A percentile compares a stretch with the other conserved stretches of the same genome.
Evolutionary conservation across 2,797 vertebrate genomes (phyloP).

Genomic region (Diplodus puntazzo): DNA sequence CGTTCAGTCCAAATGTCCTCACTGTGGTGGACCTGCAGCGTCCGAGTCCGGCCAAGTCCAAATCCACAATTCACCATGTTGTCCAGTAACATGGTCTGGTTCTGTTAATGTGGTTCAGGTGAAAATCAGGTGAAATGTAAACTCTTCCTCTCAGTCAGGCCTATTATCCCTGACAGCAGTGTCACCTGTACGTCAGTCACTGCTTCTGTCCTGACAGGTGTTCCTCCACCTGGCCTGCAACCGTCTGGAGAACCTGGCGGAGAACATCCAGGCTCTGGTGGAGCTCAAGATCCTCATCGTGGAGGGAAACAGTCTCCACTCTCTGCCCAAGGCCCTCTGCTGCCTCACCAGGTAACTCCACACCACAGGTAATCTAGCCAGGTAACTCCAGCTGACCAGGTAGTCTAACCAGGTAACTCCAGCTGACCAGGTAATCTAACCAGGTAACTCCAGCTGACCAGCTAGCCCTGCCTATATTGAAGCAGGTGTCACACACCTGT

Average conservation of each 20-base stretch:
- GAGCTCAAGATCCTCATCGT: constrained; percentile 91
- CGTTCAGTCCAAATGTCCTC: neutral
- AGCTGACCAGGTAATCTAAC: neutral
- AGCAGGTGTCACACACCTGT: neutral
- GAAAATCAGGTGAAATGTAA: too few relatives aligned
- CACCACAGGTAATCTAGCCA: neutral
- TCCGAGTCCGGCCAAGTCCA: too few relatives aligned
- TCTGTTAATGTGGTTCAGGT: too few relatives aligned
- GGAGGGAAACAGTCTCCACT: constrained; percentile 90
- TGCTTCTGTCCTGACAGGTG: constrained; percentile 59
- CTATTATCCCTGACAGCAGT: too few relatives aligned
- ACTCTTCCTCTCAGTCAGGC: too few relatives aligned
- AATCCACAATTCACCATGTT: too few relatives aligned
- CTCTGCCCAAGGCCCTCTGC: constrained; percentile 90
- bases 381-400: neutral
- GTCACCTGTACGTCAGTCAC: too few relatives aligned
- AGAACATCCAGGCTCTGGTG: constrained; percentile 89
- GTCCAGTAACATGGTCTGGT: too few relatives aligned
- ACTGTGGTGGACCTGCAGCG: neutral
- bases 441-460: neutral
- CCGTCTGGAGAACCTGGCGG: constrained; percentile 90
- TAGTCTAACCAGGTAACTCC: constrained; percentile 56
- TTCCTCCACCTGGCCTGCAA: constrained; percentile 94
- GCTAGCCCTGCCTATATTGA: neutral
- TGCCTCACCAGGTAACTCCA: constrained; percentile 74